A percentile compares a stretch with the other conserved stretches of the same genome.
These are phyloP conservation scores for Crax fasciolata DNA, from an alignment of 2,797 vertebrate species.

Conservation along the genomic window DNA sequence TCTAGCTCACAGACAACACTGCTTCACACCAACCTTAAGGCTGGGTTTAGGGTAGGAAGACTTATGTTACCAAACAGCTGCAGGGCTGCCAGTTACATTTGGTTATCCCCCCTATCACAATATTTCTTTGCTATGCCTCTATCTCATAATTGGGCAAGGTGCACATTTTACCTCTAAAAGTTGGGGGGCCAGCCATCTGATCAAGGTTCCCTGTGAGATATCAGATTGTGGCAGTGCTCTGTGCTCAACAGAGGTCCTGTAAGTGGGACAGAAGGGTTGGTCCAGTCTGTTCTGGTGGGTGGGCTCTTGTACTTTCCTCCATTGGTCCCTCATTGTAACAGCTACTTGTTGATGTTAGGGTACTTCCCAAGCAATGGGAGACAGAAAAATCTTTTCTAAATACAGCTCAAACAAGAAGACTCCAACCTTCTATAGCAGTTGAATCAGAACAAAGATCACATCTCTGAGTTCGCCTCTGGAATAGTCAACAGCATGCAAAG, in stretches of 20 bases:
- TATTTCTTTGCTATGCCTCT: neutral
- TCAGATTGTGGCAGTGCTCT: neutral
- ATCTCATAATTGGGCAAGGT: neutral
- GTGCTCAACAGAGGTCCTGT: neutral
- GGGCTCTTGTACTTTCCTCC: neutral
- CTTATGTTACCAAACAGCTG: neutral
- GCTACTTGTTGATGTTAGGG: neutral
- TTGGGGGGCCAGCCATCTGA: neutral
- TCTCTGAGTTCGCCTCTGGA: neutral
- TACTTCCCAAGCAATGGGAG: neutral
- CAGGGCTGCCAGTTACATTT: neutral
- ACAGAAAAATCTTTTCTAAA: neutral
- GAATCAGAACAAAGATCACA: conserved; percentile 13
- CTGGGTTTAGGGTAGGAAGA: neutral
- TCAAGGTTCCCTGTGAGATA: neutral
- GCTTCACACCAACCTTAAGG: neutral
- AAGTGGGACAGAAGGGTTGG: neutral
- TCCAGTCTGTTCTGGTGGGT: too few species aligned
- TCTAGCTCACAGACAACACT: neutral
- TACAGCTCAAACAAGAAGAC: neutral
- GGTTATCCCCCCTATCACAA: neutral
- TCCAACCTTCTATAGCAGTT: neutral
- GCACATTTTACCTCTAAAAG: neutral
- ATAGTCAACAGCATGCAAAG: conserved; percentile 47
- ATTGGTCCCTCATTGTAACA: neutral